Percentiles rank a stretch among this genome's conserved stretches.
These are phyloP conservation scores for Aurelia sp. DNA, from an alignment of 30 jellyfish, hydroid and myxozoan genomes.

Conservation along the genomic window DNA sequence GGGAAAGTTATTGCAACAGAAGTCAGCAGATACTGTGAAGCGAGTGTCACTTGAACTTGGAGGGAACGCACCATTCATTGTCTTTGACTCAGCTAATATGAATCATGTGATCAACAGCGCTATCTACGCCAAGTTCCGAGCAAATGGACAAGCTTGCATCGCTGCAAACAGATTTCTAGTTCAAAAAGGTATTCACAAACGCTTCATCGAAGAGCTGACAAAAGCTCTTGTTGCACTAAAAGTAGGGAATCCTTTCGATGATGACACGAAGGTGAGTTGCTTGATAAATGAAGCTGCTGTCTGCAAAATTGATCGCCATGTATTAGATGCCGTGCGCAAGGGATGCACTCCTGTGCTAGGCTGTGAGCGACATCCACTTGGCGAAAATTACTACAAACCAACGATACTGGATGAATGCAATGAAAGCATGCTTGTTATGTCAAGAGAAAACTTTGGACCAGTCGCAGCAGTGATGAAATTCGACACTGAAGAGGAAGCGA, in stretches of 20 bases:
- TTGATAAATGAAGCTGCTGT: slow-evolving; percentile 59
- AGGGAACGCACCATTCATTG: slow-evolving; percentile 90
- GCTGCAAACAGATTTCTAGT: slow-evolving; percentile 83
- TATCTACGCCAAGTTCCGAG: slow-evolving; percentile 73
- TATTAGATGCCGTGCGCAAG: slow-evolving; percentile 55
- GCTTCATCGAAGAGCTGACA: slow-evolving; percentile 36
- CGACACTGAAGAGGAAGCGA: slow-evolving; percentile 69
- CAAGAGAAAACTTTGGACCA: slow-evolving; percentile 84
- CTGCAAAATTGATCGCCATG: slow-evolving; percentile 47
- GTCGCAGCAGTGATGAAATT: slow-evolving; percentile 62
- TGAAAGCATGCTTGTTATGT: slow-evolving; percentile 45
- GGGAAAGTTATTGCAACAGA: slow-evolving; percentile 69
- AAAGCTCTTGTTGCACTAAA: slow-evolving; percentile 8
- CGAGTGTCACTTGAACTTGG: slow-evolving; percentile 86
- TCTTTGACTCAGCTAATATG: slow-evolving; percentile 80
- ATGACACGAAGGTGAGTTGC: slow-evolving; percentile 20
- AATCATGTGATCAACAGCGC: slow-evolving; percentile 55
- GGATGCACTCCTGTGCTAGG: slow-evolving; percentile 51
- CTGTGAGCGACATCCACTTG: slow-evolving; percentile 53
- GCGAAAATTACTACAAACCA: slow-evolving; percentile 65
- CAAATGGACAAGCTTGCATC: slow-evolving; percentile 85
- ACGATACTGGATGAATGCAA: slow-evolving; percentile 72
- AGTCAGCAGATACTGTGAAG: slow-evolving; percentile 76
- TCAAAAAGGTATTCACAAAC: slow-evolving; percentile 74
- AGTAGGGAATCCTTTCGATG: slow-evolving; percentile 75